A percentile compares a stretch with the other conserved stretches of the same genome.
These are phyloP conservation scores for Noctilio leporinus DNA, from an alignment of 2,113 vertebrate species.

Conservation along the genomic window DNA sequence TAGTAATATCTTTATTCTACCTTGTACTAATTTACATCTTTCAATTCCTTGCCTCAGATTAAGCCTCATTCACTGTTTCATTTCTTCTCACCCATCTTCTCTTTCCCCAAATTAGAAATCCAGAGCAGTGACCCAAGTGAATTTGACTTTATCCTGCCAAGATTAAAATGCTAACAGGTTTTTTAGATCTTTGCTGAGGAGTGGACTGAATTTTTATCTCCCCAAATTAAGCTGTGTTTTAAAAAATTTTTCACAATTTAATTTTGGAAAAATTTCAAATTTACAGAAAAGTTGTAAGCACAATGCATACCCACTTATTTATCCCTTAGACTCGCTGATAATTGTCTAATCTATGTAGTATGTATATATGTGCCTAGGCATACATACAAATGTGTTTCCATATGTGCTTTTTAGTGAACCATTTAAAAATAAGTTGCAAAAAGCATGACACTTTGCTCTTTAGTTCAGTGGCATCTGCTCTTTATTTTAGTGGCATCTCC, in stretches of 20 bases:
- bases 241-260: neutral
- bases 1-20: neutral
- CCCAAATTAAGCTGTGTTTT: slow-evolving; percentile 15
- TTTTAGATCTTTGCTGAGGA: neutral
- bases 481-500: neutral
- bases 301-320: neutral
- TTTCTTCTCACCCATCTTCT: slow-evolving; percentile 19
- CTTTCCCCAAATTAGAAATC: neutral
- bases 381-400: neutral
- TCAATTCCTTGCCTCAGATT: neutral
- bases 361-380: neutral
- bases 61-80: slow-evolving; percentile 8
- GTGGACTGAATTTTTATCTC: slow-evolving; percentile 3
- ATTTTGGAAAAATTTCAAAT: slow-evolving; percentile 2
- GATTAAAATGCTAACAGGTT: neutral
- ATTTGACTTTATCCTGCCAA: neutral
- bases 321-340: neutral
- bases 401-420: neutral
- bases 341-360: neutral
- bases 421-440: neutral
- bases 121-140: neutral
- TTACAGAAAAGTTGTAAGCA: neutral
- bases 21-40: neutral
- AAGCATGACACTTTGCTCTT: neutral
- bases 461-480: neutral